Evolutionary conservation across 2,888 invertebrate species (phyloP), one percentile per base, ranked within the genome.

Genomic region (Phalera bucephala): DNA sequence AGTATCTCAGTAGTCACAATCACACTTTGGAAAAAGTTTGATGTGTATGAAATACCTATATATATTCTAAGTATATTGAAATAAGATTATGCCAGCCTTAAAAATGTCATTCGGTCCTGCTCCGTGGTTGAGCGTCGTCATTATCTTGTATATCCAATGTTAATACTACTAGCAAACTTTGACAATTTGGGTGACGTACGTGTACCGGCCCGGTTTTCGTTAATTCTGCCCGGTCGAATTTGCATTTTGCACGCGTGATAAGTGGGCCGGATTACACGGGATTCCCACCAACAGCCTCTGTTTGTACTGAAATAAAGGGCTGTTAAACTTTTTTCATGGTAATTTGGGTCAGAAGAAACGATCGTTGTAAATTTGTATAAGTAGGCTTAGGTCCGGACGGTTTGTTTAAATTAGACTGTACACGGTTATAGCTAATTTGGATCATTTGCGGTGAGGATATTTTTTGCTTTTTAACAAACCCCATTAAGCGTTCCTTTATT

Each of bases 171-270:
- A 69, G 64, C 66, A 62, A 87, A 86, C 77, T 88, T 87, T 83
- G 83, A 75, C 77, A 85, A 86, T 87, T 79, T 80, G 64, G 68
- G 71, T 82, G 85, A 87, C 74, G 79, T 68, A 70, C 65, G 56
- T 64, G 61, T 61, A 58, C 66, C 54, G 63, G 69, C 64, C 67
- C 69, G 59, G 64, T 78, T 83, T 75, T 76, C 79, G 86, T 81
- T 88, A 85, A 86, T 84, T 78, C 81, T 76, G 80, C 70, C 75
- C 70, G 71, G 55, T 65, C 55, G 80, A 85, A 89, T 89, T 89
- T 89, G 89, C 89, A 89, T 89, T 89, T 89, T 89, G 87, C 85
- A 87, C 88, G 84, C 84, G 89, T 89, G 89, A 89, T 89, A 89
- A 88, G 89, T 89, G 86, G 76, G 60, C 69, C 50, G 89, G 89